Conservation (phyloP, 1,140 invertebrate genomes). For the Ericerus pela region DNA sequence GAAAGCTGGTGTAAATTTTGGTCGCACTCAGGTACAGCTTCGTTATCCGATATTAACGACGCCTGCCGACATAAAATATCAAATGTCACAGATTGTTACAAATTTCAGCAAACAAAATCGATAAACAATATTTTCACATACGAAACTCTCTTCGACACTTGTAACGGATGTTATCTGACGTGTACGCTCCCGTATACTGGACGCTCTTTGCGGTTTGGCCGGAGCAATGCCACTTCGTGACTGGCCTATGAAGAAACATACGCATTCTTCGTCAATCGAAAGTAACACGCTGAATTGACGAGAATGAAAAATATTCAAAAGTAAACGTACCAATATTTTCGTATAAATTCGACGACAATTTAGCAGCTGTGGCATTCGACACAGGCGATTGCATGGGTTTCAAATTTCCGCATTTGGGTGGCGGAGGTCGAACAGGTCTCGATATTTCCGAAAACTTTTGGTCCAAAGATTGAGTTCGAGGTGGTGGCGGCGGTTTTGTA, state of each 20-base stretch:
- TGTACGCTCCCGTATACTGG: conserved; percentile 39
- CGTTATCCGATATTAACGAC: background rate
- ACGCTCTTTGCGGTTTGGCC: conserved; percentile 64
- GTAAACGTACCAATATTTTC: conserved; percentile 26
- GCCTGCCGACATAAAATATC: background rate
- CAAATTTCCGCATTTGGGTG: conserved; percentile 13
- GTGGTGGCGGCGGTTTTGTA: conserved; percentile 44
- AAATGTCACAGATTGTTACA: background rate
- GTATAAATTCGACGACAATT: conserved; percentile 21
- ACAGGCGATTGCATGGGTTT: background rate
- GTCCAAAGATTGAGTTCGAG: conserved; percentile 32
- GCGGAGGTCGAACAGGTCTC: conserved; percentile 17
- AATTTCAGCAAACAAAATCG: background rate
- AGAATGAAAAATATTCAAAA: conserved; percentile 7
- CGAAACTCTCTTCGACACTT: background rate
- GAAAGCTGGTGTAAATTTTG: conserved; percentile 15
- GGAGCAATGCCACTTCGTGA: conserved; percentile 55
- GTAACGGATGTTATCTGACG: background rate
- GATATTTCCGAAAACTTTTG: background rate
- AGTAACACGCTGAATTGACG: background rate
- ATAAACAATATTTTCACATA: background rate
- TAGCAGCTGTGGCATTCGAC: conserved; percentile 2
- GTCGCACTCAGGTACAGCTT: conserved; percentile 31
- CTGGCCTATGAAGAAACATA: conserved; percentile 39
- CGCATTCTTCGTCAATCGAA: background rate